Conservation (phyloP, 2,888 invertebrate species). For the Volucella bombylans region DNA sequence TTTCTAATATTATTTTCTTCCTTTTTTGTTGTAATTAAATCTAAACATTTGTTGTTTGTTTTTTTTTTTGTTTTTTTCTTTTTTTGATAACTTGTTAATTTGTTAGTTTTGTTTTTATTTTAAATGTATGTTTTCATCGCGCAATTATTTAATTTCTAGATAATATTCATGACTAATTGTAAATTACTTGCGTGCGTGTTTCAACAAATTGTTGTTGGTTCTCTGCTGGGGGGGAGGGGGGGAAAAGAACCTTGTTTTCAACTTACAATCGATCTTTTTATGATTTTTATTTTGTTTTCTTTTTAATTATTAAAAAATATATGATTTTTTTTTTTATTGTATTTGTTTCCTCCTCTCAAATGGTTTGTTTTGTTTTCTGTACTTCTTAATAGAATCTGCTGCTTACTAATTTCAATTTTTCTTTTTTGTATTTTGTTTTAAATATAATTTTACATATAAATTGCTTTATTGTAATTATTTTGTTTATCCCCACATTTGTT, state of each 20-base stretch:
- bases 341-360: constrained; percentile 29
- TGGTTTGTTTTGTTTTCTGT: constrained; percentile 31
- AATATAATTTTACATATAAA: constrained; percentile 66
- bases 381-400: constrained; percentile 65
- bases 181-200: constrained; percentile 70
- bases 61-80: constrained; percentile 20
- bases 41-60: constrained; percentile 36
- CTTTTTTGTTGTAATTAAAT: constrained; percentile 44
- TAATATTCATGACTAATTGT: constrained; percentile 69
- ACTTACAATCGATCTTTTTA: constrained; percentile 23
- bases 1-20: constrained; percentile 33
- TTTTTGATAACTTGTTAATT: constrained; percentile 49
- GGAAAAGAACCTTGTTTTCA: constrained; percentile 16
- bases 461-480: constrained; percentile 48
- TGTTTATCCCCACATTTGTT: constrained; percentile 55
- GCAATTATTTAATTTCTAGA: constrained; percentile 55
- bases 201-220: constrained; percentile 43
- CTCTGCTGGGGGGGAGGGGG: constrained; percentile 11
- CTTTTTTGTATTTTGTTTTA: constrained; percentile 38
- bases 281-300: constrained; percentile 33
- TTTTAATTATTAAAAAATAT: constrained; percentile 59
- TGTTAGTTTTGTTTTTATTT: constrained; percentile 18
- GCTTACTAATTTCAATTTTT: constrained; percentile 56
- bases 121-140: constrained; percentile 24
- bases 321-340: constrained; percentile 47